phyloP scores from a whole-genome alignment of 1,140 invertebrate species.

The Paracyclopina nana region DNA sequence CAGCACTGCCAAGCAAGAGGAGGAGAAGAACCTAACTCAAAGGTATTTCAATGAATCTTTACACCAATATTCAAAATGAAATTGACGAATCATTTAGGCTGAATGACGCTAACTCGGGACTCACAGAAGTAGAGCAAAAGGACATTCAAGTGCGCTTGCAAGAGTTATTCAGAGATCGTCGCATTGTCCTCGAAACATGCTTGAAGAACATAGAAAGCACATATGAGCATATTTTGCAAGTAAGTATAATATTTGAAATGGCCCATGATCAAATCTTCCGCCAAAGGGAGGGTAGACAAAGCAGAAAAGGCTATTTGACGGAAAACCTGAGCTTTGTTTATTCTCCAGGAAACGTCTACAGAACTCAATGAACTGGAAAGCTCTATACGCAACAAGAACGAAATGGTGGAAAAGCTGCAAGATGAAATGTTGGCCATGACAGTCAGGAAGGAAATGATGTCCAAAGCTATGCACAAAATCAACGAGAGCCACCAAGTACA shows the following conservation, averaged over 20 bases:
- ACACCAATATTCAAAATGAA: background rate
- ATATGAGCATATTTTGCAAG: constrained; percentile 4
- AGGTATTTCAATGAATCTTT: background rate
- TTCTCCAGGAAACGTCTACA: constrained; percentile 4
- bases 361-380: constrained; percentile 7
- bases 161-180: constrained; percentile 4
- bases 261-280: no score
- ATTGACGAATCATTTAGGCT: background rate
- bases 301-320: background rate
- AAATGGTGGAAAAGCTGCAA: constrained; percentile 2
- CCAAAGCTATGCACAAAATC: background rate
- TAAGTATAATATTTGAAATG: no score
- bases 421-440: constrained; percentile 3
- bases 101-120: background rate
- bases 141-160: constrained; percentile 11
- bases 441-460: background rate
- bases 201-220: background rate
- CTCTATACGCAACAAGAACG: constrained; percentile 8
- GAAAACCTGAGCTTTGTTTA: no score
- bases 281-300: no score
- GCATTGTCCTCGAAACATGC: background rate
- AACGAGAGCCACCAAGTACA: background rate
- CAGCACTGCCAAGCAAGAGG: constrained; percentile 6
- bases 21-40: background rate
- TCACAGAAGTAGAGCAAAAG: constrained; percentile 5